Conservation (phyloP, 2,113 vertebrate genomes). For the Cinclus mexicanus region DNA sequence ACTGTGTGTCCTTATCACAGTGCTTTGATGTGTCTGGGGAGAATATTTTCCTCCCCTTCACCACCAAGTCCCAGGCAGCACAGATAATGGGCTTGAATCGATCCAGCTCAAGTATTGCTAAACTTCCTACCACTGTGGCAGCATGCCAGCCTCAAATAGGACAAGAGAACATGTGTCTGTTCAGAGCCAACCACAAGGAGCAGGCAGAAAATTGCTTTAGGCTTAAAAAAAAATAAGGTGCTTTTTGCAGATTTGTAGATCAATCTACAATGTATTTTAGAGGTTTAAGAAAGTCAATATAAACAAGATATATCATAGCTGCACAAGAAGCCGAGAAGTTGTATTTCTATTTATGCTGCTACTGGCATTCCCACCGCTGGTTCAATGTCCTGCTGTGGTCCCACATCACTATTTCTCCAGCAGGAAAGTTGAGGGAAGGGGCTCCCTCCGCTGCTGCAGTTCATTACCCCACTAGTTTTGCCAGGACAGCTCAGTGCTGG, state of each 20-base stretch:
- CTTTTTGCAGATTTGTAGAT: slow-evolving; percentile 66
- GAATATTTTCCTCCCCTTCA: not conserved
- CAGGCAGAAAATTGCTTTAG: slow-evolving; percentile 53
- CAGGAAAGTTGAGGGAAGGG: not conserved
- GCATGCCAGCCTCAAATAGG: slow-evolving; percentile 36
- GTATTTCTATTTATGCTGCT: slow-evolving; percentile 18
- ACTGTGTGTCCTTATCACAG: not conserved
- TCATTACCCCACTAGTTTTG: rapidly evolving
- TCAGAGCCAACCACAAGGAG: slow-evolving; percentile 52
- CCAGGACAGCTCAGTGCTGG: not conserved
- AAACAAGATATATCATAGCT: slow-evolving; percentile 60
- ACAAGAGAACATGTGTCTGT: slow-evolving; percentile 54
- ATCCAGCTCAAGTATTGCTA: slow-evolving; percentile 62
- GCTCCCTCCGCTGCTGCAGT: not conserved
- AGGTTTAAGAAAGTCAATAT: slow-evolving; percentile 67
- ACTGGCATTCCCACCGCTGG: not conserved
- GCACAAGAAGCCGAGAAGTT: not conserved
- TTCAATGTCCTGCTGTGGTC: not conserved
- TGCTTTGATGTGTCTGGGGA: slow-evolving; percentile 31
- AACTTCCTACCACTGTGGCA: slow-evolving; percentile 57
- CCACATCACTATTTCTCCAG: not conserved
- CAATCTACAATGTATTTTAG: slow-evolving; percentile 62
- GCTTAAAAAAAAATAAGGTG: not conserved
- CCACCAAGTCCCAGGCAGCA: not conserved
- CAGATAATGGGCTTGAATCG: slow-evolving; percentile 60